Conservation (phyloP, 2,113 vertebrate species). For the Bagarius yarrelli region DNA sequence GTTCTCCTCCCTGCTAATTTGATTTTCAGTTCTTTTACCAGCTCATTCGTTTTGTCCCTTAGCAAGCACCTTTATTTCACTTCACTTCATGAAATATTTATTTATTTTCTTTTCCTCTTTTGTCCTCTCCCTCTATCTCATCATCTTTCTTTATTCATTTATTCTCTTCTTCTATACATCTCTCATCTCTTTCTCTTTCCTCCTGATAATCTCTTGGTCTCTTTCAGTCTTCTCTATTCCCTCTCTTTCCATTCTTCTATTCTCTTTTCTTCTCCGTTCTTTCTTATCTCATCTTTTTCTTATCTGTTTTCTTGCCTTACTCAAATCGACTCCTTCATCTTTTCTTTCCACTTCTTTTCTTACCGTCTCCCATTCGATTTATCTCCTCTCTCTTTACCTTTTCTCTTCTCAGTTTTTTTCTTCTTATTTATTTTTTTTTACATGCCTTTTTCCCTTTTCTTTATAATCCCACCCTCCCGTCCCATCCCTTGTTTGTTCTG, state of each 20-base stretch:
- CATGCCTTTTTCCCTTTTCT: too few relatives aligned
- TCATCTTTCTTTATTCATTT: neutral
- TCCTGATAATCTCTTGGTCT: neutral
- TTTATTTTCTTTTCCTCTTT: neutral
- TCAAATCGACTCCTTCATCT: neutral
- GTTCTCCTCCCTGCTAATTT: slow-evolving; percentile 19
- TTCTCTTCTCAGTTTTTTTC: too few relatives aligned
- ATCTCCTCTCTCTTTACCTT: too few relatives aligned
- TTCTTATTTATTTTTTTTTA: too few relatives aligned
- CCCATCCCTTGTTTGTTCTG: neutral
- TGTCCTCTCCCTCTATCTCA: slow-evolving; percentile 37
- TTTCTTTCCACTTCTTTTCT: neutral
- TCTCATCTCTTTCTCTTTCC: neutral
- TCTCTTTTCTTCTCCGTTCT: neutral
- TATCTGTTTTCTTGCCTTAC: neutral
- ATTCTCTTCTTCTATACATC: neutral
- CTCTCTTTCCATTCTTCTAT: neutral
- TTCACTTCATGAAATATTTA: too few relatives aligned
- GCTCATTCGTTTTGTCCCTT: slow-evolving; percentile 16
- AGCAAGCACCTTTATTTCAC: slow-evolving; percentile 11
- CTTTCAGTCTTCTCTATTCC: too few relatives aligned
- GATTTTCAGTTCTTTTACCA: slow-evolving; percentile 1
- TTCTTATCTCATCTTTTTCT: neutral
- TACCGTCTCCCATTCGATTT: too few relatives aligned
- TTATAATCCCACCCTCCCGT: neutral